A percentile compares a stretch with the other conserved stretches of the same genome.
phyloP scores from a whole-genome alignment of 2,888 invertebrate species.

The Pharmacophagus antenor region DNA sequence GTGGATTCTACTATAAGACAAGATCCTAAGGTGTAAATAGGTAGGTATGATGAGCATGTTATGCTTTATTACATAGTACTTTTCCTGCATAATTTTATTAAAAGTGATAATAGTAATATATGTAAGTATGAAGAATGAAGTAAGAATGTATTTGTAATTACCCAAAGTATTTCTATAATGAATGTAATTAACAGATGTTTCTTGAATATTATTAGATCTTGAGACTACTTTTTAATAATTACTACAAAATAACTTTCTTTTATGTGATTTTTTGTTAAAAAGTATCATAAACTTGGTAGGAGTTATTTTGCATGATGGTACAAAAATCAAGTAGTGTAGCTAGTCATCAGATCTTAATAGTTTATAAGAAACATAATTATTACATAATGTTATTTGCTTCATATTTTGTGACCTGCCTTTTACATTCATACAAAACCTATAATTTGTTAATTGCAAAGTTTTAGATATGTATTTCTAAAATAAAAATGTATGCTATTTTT shows the following conservation, averaged over 20 bases:
- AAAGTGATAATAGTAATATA: slow-evolving; percentile 33
- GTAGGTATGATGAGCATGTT: background rate
- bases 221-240: too few species aligned
- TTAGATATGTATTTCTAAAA: background rate
- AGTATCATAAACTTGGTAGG: background rate
- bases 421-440: background rate
- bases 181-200: background rate
- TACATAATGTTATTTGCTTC: slow-evolving; percentile 13
- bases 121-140: slow-evolving; percentile 22
- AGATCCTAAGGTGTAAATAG: slow-evolving; percentile 54
- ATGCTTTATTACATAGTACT: slow-evolving; percentile 3
- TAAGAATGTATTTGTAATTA: slow-evolving; percentile 33
- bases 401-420: slow-evolving; percentile 4
- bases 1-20: slow-evolving; percentile 36
- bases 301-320: slow-evolving; percentile 6
- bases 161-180: slow-evolving; percentile 29
- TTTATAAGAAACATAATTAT: slow-evolving; percentile 23
- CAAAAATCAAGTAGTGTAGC: slow-evolving; percentile 17
- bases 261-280: too few species aligned
- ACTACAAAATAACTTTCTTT: too few species aligned
- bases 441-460: background rate
- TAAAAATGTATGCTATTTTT: background rate
- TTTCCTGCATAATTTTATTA: slow-evolving; percentile 20
- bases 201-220: too few species aligned
- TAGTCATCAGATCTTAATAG: slow-evolving; percentile 29